phyloP scores from a whole-genome alignment of 2,888 invertebrate genomes.

The Cyrtodaria siliqua region DNA sequence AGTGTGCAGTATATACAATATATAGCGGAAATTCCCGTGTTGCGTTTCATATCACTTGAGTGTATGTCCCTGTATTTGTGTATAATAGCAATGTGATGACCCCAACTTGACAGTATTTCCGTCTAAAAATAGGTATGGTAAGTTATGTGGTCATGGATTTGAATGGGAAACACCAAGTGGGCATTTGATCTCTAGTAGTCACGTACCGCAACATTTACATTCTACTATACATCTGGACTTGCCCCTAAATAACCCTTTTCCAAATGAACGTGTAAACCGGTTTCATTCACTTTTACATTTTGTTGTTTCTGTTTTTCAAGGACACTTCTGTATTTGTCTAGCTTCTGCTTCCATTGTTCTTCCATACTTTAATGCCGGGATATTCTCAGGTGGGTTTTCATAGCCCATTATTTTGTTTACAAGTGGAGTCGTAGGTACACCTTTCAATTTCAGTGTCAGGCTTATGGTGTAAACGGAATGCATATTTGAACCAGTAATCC shows the following conservation, averaged over 20 bases:
- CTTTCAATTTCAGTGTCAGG: not conserved
- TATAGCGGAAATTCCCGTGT: too few species aligned
- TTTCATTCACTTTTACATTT: not conserved
- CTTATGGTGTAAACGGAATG: not conserved
- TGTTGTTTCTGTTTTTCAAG: not conserved
- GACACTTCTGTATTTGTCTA: not conserved
- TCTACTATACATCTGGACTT: slow-evolving; percentile 8
- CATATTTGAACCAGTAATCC: not conserved
- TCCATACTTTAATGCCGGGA: not conserved
- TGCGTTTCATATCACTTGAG: too few species aligned
- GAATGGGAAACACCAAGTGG: not conserved
- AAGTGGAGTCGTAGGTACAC: not conserved
- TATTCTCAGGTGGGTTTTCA: not conserved
- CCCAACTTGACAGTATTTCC: too few species aligned
- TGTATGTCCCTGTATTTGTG: too few species aligned
- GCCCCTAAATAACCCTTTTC: slow-evolving; percentile 13
- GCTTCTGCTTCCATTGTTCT: slow-evolving; percentile 2
- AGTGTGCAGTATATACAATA: too few species aligned
- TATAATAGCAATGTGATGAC: too few species aligned
- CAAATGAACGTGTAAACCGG: not conserved
- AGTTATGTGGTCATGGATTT: not conserved
- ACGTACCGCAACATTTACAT: slow-evolving; percentile 19
- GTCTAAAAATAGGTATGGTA: not conserved
- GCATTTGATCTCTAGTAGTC: slow-evolving; percentile 21
- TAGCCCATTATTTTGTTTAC: not conserved